Evolutionary conservation across 2,888 invertebrate genomes (phyloP).

Genomic region (Geophilus truncorum): DNA sequence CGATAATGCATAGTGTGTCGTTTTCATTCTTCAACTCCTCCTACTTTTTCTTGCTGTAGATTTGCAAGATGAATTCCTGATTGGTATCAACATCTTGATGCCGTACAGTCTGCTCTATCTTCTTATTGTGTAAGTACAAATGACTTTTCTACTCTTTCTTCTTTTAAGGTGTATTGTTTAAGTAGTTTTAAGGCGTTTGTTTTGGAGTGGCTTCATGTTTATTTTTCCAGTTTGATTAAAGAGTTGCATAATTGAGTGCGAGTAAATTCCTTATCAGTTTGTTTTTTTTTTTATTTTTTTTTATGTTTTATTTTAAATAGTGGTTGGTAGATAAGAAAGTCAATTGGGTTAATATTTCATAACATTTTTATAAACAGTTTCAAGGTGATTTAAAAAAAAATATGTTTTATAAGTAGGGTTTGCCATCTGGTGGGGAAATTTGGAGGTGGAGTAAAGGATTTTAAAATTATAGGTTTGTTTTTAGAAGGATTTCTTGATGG

Average conservation of each 20-base stretch:
- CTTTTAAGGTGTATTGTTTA: background rate
- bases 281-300: background rate
- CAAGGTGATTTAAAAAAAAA: background rate
- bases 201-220: background rate
- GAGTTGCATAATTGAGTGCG: background rate
- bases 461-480: background rate
- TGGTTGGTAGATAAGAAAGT: background rate
- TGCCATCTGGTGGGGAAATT: background rate
- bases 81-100: background rate
- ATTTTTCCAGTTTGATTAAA: background rate
- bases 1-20: background rate
- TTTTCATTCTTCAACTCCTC: constrained; percentile 5
- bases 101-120: background rate
- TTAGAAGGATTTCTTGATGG: background rate
- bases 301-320: too few relatives aligned
- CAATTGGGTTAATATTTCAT: background rate
- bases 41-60: background rate
- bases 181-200: background rate
- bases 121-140: background rate
- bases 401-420: background rate
- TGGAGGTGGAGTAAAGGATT: background rate
- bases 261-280: background rate
- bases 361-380: background rate
- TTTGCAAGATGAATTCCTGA: background rate
- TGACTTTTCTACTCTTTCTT: background rate